Percentiles rank a stretch among this genome's conserved stretches.
Conservation (phyloP, 2,113 vertebrate species). For the Siniperca chuatsi region DNA sequence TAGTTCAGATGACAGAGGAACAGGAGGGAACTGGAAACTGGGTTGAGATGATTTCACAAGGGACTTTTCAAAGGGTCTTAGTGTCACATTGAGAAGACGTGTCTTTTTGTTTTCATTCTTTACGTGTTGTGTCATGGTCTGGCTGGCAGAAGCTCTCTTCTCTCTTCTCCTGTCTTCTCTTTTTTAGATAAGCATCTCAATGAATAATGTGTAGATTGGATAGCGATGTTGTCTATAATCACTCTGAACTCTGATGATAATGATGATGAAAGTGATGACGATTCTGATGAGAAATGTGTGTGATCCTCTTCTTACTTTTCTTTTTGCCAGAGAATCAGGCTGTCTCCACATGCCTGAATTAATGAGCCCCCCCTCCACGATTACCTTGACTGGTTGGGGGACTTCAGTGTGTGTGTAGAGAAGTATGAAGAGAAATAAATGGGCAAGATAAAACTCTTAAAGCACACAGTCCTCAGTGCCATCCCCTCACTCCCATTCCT, state of each 20-base stretch:
- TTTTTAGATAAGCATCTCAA: not conserved
- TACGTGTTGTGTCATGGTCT: constrained; percentile 31
- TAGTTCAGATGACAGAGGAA: constrained; percentile 52
- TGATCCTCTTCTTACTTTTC: constrained; percentile 3
- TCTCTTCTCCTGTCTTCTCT: not conserved
- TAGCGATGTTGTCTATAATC: not conserved
- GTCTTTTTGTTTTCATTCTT: constrained; percentile 53
- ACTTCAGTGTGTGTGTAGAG: constrained; percentile 15
- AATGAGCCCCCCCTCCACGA: not conserved
- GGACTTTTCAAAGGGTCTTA: constrained; percentile 27
- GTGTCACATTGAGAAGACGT: constrained; percentile 36
- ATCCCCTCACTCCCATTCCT: not conserved
- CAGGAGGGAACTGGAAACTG: constrained; percentile 31
- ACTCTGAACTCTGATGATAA: constrained; percentile 24
- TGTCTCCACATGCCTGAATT: not conserved
- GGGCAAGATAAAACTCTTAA: not conserved
- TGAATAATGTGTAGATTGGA: constrained; percentile 8
- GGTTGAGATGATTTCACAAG: constrained; percentile 44
- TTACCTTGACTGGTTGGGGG: not conserved
- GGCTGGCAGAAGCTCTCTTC: constrained; percentile 4
- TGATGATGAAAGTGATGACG: constrained; percentile 19
- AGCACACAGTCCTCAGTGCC: not conserved
- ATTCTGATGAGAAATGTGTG: constrained; percentile 2
- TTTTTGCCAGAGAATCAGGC: not conserved
- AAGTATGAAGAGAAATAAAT: constrained; percentile 2